Percentiles rank a stretch among this genome's conserved stretches.
phyloP scores from a whole-genome alignment of 2,888 invertebrate genomes.

The Eupelmus urozonus region DNA sequence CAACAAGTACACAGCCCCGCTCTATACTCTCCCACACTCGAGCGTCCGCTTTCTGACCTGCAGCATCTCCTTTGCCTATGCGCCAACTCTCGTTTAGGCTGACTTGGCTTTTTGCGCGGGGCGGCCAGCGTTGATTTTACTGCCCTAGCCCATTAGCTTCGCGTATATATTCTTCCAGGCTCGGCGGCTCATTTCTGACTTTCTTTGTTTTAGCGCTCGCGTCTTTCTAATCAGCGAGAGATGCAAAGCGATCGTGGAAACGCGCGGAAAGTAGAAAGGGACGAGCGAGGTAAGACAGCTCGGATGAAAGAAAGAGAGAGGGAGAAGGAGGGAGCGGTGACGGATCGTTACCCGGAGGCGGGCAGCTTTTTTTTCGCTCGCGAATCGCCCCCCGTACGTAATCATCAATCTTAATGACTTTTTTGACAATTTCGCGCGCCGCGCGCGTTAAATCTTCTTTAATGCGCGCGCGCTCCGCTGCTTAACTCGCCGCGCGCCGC shows the following conservation, averaged over 20 bases:
- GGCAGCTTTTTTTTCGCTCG: slow-evolving; percentile 15
- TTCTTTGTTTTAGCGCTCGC: slow-evolving; percentile 9
- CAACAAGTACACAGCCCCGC: slow-evolving; percentile 27
- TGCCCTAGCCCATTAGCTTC: slow-evolving; percentile 62
- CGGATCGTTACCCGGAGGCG: slow-evolving; percentile 68
- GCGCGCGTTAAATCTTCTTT: slow-evolving; percentile 16
- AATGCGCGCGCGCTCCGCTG: neutral
- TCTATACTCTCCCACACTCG: neutral
- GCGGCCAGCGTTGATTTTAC: slow-evolving; percentile 71
- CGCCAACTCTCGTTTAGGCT: slow-evolving; percentile 70
- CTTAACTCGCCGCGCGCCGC: too few relatives aligned
- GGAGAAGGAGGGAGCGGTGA: slow-evolving; percentile 62
- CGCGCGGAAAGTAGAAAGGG: neutral
- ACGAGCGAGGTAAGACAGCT: slow-evolving; percentile 1
- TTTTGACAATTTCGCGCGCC: slow-evolving; percentile 42
- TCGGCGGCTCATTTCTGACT: slow-evolving; percentile 20
- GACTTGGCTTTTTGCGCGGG: slow-evolving; percentile 72
- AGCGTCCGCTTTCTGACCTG: too few relatives aligned
- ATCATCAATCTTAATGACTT: slow-evolving; percentile 50
- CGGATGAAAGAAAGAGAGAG: slow-evolving; percentile 32
- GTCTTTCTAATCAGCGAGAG: slow-evolving; percentile 7
- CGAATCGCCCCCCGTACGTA: slow-evolving; percentile 24
- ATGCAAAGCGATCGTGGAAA: neutral
- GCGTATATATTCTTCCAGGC: slow-evolving; percentile 26
- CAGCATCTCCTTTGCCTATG: slow-evolving; percentile 70